These are phyloP conservation scores for Gadus macrocephalus DNA, from an alignment of 2,113 vertebrate species.

Conservation along the genomic window DNA sequence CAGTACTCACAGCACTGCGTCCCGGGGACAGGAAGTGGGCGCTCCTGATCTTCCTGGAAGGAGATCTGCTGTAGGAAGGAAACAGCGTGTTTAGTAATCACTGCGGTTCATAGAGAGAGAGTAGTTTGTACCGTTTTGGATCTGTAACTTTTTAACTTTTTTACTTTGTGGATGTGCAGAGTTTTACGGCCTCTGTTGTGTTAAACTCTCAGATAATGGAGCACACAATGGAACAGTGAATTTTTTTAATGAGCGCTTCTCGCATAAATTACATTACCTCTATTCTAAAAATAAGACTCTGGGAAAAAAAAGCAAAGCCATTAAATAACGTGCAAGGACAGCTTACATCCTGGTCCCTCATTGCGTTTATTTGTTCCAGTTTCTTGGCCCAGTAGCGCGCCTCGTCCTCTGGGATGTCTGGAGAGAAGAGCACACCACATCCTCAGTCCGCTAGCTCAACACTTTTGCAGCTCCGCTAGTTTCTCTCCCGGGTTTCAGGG, in stretches of 20 bases:
- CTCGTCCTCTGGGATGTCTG: slow-evolving; percentile 97
- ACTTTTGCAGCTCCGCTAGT: no score
- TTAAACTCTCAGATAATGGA: no score
- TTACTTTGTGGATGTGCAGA: background rate
- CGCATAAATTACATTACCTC: slow-evolving; percentile 6
- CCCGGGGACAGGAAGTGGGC: slow-evolving; percentile 82
- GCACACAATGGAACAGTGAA: no score
- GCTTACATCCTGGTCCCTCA: slow-evolving; percentile 96
- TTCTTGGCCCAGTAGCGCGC: slow-evolving; percentile 98
- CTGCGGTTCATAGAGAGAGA: no score
- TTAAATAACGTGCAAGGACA: slow-evolving; percentile 32
- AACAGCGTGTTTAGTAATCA: background rate
- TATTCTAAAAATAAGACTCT: slow-evolving; percentile 23
- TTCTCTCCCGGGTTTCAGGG: no score
- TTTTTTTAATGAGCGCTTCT: background rate
- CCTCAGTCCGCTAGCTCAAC: no score
- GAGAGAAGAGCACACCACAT: slow-evolving; percentile 22
- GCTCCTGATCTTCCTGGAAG: slow-evolving; percentile 87
- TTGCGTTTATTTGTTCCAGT: slow-evolving; percentile 94
- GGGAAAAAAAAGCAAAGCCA: slow-evolving; percentile 5
- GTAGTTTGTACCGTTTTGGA: no score
- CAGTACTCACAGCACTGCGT: slow-evolving; percentile 93
- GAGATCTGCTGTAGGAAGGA: slow-evolving; percentile 65
- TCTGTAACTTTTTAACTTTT: no score
- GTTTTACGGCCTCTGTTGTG: background rate